Base-by-base conservation (phyloP, 2,113 vertebrate species). In the Prunella fulvescens region DNA sequence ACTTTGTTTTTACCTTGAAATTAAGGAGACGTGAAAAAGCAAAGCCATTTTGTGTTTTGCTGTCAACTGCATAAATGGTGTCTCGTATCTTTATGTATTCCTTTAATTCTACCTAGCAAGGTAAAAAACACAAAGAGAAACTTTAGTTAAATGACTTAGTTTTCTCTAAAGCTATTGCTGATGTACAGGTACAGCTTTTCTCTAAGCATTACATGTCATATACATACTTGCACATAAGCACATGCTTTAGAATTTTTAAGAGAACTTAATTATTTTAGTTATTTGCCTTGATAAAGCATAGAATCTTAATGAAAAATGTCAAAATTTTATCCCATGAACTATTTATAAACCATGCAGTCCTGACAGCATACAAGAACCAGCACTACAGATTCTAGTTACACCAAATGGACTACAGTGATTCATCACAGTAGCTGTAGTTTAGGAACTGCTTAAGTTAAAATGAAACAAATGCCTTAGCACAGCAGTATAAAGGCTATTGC, bases 31-130 rank as follows among this genome's bases (percentile, higher is more conserved):
- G 98, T 37, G 98, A 99, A 92, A 99, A 98, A 51, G 82, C 97
- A 50, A 99, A 98, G 72, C 98, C 97, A 5, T 98, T 95, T 54
- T 98, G 98, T 82, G 99, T 97, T 94, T 95, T 98, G 66, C 95
- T 97, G 92, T 99, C 98, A 51, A 99, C 98, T 66, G 98, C 97
- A 50, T 99, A 99, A 95, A 99, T 99, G 37, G 96, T 83, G 80
- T 99, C 98, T 9, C 65, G 92, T 86, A 99, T 95, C 97, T 99
- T 99, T 22, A 99, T 81, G 8, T 98, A 99, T 86, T 99, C 99
- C 86, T 98, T 99, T 90, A 99, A 96, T 94, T 99, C 98, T 8
- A 99, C 98, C 99, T 99, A 93, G 28, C 92, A 58, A 72, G 10
- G 85, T 2, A 40, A 8, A 86, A 93, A 70, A 64, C 51, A 31